These are phyloP conservation scores for Octodon degus DNA, from an alignment of 2,113 vertebrate species.

Conservation along the genomic window DNA sequence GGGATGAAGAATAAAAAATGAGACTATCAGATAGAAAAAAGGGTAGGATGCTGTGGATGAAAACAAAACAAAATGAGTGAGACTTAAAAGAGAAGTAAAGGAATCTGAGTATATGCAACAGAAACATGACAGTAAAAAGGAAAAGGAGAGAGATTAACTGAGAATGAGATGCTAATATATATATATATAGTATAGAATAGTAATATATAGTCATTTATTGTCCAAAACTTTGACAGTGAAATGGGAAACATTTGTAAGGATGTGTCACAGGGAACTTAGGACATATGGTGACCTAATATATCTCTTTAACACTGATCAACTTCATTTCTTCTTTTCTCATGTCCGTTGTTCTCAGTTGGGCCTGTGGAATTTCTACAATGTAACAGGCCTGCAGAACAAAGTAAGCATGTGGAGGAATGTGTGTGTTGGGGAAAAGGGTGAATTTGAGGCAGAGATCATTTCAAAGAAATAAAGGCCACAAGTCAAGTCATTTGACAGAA, in stretches of 20 bases:
- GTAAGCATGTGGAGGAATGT: too few relatives aligned
- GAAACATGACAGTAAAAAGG: not conserved
- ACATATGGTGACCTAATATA: not conserved
- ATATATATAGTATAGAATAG: not conserved
- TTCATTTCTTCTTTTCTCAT: not conserved
- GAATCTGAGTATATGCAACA: not conserved
- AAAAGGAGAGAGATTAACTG: not conserved
- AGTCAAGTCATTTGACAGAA: constrained; percentile 67
- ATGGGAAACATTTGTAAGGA: not conserved
- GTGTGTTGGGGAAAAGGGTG: not conserved
- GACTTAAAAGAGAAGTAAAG: not conserved
- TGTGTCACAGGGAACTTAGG: not conserved
- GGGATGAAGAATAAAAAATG: not conserved
- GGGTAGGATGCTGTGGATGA: not conserved
- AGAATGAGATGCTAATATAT: not conserved
- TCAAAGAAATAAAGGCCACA: constrained; percentile 56
- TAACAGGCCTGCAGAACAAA: rapidly evolving
- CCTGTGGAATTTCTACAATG: not conserved
- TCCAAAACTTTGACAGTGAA: not conserved
- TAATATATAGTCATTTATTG: not conserved
- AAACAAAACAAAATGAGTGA: not conserved
- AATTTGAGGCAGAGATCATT: constrained; percentile 21
- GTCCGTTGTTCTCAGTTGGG: not conserved
- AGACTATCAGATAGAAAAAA: not conserved
- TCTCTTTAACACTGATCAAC: not conserved